Conservation (phyloP, 2,113 vertebrate genomes). For the Entosphenus tridentatus region DNA sequence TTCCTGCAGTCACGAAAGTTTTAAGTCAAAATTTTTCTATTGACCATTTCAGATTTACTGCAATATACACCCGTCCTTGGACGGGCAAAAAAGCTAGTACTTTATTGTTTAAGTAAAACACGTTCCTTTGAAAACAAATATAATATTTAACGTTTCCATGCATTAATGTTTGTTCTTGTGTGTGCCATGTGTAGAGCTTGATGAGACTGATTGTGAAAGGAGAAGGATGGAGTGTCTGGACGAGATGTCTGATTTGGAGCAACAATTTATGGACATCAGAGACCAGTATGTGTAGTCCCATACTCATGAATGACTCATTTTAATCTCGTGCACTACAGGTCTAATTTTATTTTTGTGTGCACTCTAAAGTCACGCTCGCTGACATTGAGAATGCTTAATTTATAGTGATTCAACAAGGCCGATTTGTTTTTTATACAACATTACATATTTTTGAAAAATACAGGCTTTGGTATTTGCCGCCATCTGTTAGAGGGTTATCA, state of each 20-base stretch:
- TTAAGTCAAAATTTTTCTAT: too few relatives aligned
- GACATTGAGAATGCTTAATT: constrained; percentile 13
- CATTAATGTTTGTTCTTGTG: too few relatives aligned
- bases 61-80: too few relatives aligned
- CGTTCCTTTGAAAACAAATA: too few relatives aligned
- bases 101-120: too few relatives aligned
- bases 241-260: constrained; percentile 97
- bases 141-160: too few relatives aligned
- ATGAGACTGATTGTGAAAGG: constrained; percentile 93
- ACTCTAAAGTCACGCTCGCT: constrained; percentile 14
- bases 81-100: too few relatives aligned
- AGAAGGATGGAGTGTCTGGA: constrained; percentile 93
- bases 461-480: not conserved
- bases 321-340: not conserved
- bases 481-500: too few relatives aligned
- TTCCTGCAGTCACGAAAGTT: too few relatives aligned
- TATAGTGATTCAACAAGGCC: constrained; percentile 10
- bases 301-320: not conserved
- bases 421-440: not conserved
- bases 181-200: constrained; percentile 42
- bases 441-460: too few relatives aligned
- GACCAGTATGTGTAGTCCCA: constrained; percentile 55
- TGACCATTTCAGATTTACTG: too few relatives aligned
- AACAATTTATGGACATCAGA: constrained; percentile 95
- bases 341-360: not conserved